Conservation (phyloP, 2,797 vertebrate genomes). For the Protonibea diacanthus region DNA sequence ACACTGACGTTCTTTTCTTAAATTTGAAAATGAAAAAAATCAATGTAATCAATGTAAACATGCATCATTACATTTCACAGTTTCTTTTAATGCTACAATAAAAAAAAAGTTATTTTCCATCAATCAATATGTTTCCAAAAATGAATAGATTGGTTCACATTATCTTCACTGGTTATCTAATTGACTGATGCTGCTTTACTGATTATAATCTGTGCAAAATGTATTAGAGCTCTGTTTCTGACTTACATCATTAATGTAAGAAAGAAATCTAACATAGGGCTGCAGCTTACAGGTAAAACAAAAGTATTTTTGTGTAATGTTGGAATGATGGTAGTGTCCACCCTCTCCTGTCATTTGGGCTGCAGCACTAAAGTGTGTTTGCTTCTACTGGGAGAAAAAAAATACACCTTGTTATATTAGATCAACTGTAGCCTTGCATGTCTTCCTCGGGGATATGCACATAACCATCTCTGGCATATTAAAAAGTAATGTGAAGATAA, state of each 20-base stretch:
- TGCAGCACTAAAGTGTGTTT: neutral
- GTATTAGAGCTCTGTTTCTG: too few relatives aligned
- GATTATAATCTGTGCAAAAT: neutral
- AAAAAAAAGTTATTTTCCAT: neutral
- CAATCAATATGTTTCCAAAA: neutral
- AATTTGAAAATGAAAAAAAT: neutral
- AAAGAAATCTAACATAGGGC: neutral
- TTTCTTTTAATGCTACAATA: neutral
- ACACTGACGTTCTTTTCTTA: neutral
- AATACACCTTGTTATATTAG: slow-evolving; percentile 7
- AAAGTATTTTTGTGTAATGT: neutral
- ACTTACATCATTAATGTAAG: too few relatives aligned
- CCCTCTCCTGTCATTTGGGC: neutral
- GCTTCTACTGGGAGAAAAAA: neutral
- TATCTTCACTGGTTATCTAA: neutral
- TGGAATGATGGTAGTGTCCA: neutral
- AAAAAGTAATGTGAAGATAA: slow-evolving; percentile 12
- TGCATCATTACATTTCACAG: neutral
- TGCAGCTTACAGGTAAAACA: neutral
- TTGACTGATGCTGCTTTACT: neutral
- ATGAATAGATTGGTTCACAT: neutral
- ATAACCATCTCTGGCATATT: slow-evolving; percentile 14
- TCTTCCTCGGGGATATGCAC: neutral
- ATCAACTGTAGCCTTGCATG: slow-evolving; percentile 5
- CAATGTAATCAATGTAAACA: too few relatives aligned